Evolutionary conservation across 2,113 vertebrate genomes (phyloP).

Genomic region (Nesogale talazaci): DNA sequence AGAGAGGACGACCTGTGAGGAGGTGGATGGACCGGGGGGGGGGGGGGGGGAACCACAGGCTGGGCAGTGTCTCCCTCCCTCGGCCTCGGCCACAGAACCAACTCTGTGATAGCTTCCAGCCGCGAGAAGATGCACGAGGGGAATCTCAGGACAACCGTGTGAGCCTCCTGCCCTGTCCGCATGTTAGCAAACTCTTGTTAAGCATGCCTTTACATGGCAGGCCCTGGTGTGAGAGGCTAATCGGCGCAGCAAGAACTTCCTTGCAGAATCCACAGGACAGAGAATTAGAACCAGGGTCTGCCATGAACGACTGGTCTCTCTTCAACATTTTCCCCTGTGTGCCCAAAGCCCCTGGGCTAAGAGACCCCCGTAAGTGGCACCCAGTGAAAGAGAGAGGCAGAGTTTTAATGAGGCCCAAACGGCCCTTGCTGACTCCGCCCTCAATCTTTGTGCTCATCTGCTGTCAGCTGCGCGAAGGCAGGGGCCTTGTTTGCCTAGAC

Average conservation of each 20-base stretch:
- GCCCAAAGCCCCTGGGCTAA: background rate
- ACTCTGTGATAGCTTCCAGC: background rate
- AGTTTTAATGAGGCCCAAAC: background rate
- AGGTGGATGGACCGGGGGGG: too few relatives aligned
- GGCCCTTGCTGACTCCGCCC: rapidly evolving
- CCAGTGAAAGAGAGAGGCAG: rapidly evolving
- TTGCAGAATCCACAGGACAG: background rate
- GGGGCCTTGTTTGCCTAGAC: too few relatives aligned
- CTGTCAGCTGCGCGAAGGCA: too few relatives aligned
- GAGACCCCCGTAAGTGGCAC: rapidly evolving
- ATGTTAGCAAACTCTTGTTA: background rate
- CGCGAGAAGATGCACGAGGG: too few relatives aligned
- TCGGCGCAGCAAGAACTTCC: background rate
- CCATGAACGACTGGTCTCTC: background rate
- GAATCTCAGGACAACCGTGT: background rate
- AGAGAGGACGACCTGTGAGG: too few relatives aligned
- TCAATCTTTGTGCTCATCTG: too few relatives aligned
- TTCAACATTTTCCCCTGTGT: background rate
- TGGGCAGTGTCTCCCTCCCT: too few relatives aligned
- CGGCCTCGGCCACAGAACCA: too few relatives aligned
- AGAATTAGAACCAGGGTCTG: background rate
- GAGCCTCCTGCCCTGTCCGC: background rate
- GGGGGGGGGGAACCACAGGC: too few relatives aligned
- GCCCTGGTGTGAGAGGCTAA: background rate
- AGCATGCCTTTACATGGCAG: rapidly evolving